These are phyloP conservation scores for Ladona fulva DNA, from an alignment of 1,140 invertebrate species.

Conservation along the genomic window DNA sequence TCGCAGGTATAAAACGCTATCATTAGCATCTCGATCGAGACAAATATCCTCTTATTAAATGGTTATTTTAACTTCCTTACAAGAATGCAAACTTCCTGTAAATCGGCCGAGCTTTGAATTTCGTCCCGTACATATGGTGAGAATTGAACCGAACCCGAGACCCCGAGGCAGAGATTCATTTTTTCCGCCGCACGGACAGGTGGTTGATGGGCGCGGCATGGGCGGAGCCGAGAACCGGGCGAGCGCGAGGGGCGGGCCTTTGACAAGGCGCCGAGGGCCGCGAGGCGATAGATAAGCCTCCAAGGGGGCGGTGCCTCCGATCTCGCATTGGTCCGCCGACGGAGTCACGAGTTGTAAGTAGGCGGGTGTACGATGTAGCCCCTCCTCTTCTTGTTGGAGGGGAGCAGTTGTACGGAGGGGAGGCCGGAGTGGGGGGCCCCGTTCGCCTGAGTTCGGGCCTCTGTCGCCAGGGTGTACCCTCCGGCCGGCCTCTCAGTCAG, in stretches of 20 bases:
- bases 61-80: too few species aligned
- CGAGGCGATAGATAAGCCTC: not conserved
- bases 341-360: conserved; percentile 12
- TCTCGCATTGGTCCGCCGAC: conserved; percentile 24
- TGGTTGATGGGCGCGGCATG: conserved; percentile 16
- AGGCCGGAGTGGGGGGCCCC: conserved; percentile 23
- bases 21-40: too few species aligned
- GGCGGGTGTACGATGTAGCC: not conserved
- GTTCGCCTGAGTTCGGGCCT: conserved; percentile 29
- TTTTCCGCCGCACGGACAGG: not conserved
- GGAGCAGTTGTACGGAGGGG: conserved; percentile 9
- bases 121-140: too few species aligned
- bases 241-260: conserved; percentile 17
- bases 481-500: not conserved
- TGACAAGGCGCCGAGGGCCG: not conserved
- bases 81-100: too few species aligned
- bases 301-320: not conserved
- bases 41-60: too few species aligned
- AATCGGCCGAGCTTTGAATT: too few species aligned
- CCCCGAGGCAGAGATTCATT: not conserved
- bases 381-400: not conserved
- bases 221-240: conserved; percentile 14
- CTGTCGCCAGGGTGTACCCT: conserved; percentile 32
- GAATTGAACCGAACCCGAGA: not conserved
- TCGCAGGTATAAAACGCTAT: too few species aligned